Conservation (phyloP, 2,888 invertebrate species). For the Apamea sordens region DNA sequence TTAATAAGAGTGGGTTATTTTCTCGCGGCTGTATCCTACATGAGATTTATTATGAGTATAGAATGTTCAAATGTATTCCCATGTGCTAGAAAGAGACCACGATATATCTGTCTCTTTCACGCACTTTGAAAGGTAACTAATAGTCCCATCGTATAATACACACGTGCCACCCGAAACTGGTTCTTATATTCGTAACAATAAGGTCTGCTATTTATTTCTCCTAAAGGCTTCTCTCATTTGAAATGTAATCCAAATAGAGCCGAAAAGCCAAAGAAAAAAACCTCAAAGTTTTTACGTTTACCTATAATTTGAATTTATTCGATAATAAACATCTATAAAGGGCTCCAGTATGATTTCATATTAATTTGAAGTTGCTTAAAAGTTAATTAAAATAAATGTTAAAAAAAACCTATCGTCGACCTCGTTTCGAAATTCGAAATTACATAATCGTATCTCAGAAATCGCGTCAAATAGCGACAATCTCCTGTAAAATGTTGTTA, state of each 20-base stretch:
- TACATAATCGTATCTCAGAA: slow-evolving; percentile 13
- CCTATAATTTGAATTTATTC: slow-evolving; percentile 5
- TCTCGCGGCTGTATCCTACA: slow-evolving; percentile 36
- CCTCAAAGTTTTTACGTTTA: slow-evolving; percentile 5
- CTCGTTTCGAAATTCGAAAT: background rate
- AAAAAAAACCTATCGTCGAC: slow-evolving; percentile 1
- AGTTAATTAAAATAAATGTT: background rate
- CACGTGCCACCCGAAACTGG: slow-evolving; percentile 50
- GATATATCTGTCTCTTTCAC: slow-evolving; percentile 43
- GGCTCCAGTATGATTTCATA: slow-evolving; percentile 12
- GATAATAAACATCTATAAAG: background rate
- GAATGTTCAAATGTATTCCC: slow-evolving; percentile 54
- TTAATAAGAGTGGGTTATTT: slow-evolving; percentile 30
- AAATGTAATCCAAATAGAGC: slow-evolving; percentile 22
- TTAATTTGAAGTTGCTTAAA: slow-evolving; percentile 20
- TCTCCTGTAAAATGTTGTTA: background rate
- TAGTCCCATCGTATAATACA: slow-evolving; percentile 45
- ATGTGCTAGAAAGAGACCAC: slow-evolving; percentile 38
- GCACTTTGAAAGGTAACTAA: slow-evolving; percentile 42
- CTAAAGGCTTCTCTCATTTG: slow-evolving; percentile 31
- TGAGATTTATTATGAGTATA: slow-evolving; percentile 51
- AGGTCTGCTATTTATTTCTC: slow-evolving; percentile 46
- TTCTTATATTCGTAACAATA: slow-evolving; percentile 29
- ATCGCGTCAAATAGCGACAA: background rate
- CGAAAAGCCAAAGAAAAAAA: slow-evolving; percentile 43